Evolutionary conservation across 2,888 invertebrate genomes (phyloP), one percentile per base, ranked within the genome.

Genomic region (Drosophila maculinotata): DNA sequence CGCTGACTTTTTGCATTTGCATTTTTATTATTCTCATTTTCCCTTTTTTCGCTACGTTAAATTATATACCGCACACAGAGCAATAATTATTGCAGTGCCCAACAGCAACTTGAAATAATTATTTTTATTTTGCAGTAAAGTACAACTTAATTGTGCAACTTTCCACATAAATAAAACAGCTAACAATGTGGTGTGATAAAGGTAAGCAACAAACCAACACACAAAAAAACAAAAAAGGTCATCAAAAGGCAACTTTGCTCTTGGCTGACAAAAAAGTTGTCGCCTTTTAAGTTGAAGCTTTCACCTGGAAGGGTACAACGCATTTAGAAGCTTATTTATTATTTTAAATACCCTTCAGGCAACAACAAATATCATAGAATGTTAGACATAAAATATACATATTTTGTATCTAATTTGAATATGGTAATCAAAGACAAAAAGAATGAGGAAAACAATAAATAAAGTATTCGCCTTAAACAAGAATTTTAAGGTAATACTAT

Each of bases 61-160:
- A 47, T 69, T 59, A 51, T 69, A 25, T 36, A 26, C 33, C 52
- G 45, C 51, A 38, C 64, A 56, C 17, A 57, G 23, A 39, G 36
- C 42, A 58, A 39, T 48, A 68, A 67, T 53, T 62, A 69, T 73
- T 66, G 57, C 60, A 53, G 20, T 44, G 45, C 41, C 31, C 45
- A 41, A 38, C 52, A 44, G 54, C 49, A 72, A 73, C 65, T 58
- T 63, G 71, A 44, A 71, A 71, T 69, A 64, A 72, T 75, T 72
- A 72, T 77, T 73, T 65, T 65, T 65, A 63, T 66, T 78, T 65
- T 69, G 57, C 77, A 54, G 71, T 66, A 45, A 72, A 69, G 69
- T 49, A 64, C 62, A 77, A 73, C 47, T 76, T 70, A 68, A 78
- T 78, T 78, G 78, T 76, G 47, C 49, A 78, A 78, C 78, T 78